These are phyloP conservation scores for Gopherus evgoodei DNA, from an alignment of 2,113 vertebrate species.

Conservation along the genomic window DNA sequence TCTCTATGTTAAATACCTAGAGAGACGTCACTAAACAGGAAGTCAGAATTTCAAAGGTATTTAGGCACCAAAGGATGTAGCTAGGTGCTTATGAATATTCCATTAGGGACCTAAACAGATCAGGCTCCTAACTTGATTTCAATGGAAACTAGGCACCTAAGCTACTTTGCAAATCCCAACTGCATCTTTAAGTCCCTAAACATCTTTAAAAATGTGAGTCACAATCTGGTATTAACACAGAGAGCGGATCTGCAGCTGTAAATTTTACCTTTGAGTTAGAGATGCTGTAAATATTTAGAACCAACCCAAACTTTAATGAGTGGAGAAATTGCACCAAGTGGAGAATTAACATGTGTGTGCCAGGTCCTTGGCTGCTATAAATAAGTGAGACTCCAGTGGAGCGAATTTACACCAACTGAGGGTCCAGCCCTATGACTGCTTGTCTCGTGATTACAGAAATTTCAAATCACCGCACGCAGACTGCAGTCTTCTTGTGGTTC, in stretches of 20 bases:
- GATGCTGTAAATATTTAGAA: not conserved
- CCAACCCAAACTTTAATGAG: not conserved
- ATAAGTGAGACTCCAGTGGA: not conserved
- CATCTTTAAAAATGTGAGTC: not conserved
- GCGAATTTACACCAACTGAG: not conserved
- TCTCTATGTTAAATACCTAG: no score
- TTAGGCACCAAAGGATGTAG: no score
- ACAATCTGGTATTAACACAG: not conserved
- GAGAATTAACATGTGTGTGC: not conserved
- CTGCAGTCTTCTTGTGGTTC: not conserved
- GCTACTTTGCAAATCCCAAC: not conserved
- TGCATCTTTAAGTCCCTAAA: not conserved
- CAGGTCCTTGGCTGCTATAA: not conserved
- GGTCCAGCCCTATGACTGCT: not conserved
- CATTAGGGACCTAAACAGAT: not conserved
- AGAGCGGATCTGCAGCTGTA: not conserved
- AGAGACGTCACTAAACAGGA: no score
- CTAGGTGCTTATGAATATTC: not conserved
- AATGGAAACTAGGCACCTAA: not conserved
- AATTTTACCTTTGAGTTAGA: not conserved
- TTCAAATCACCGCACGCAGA: not conserved
- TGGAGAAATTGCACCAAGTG: not conserved
- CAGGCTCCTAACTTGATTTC: not conserved
- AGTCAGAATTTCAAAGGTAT: no score
- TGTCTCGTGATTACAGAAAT: not conserved